Conservation (phyloP, 2,797 vertebrate genomes). For the Hippopotamyrus pictus region DNA sequence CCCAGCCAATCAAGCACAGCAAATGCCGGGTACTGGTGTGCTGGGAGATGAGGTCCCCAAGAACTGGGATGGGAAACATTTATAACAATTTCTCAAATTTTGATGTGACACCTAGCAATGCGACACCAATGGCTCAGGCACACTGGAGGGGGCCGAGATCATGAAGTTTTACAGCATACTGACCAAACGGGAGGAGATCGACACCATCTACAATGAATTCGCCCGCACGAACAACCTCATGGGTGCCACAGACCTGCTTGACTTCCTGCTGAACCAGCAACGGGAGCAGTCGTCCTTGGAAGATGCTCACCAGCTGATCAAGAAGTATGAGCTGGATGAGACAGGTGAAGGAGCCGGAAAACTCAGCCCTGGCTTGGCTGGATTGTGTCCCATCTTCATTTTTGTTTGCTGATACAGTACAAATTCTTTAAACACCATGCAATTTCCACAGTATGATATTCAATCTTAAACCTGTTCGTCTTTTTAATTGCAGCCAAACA, state of each 20-base stretch:
- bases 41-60: background rate
- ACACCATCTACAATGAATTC: constrained; percentile 65
- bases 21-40: background rate
- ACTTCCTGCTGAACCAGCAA: constrained; percentile 73
- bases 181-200: constrained; percentile 77
- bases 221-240: constrained; percentile 56
- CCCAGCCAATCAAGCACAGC: background rate
- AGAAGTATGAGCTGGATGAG: constrained; percentile 76
- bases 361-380: background rate
- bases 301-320: constrained; percentile 69
- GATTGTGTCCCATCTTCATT: background rate
- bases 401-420: background rate
- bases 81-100: background rate
- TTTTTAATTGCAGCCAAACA: constrained; percentile 64
- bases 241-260: constrained; percentile 64
- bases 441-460: background rate
- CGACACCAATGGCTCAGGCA: constrained; percentile 76
- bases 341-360: constrained; percentile 57
- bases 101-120: constrained; percentile 66
- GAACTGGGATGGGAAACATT: background rate
- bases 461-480: background rate
- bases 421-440: background rate
- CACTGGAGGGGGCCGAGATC: constrained; percentile 84
- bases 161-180: constrained; percentile 82
- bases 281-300: constrained; percentile 54